Conservation (phyloP, 2,888 invertebrate genomes). For the Deroplatys truncata region DNA sequence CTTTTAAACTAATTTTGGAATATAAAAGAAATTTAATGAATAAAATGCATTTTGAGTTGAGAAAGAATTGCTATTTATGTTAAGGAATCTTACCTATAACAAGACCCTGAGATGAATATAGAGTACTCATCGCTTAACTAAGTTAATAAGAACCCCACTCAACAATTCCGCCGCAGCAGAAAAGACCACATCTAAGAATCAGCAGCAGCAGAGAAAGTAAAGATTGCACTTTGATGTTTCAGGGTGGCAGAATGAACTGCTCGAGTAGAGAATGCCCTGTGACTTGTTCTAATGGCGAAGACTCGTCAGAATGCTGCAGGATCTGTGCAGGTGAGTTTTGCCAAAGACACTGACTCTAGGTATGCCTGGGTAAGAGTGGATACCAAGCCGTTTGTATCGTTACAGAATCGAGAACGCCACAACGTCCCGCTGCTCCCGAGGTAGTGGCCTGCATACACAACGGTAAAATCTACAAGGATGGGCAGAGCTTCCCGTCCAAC, state of each 20-base stretch:
- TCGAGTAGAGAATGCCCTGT: conserved; percentile 25
- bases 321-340: conserved; percentile 22
- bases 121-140: too few species aligned
- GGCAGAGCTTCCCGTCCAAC: conserved; percentile 43
- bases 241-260: conserved; percentile 27
- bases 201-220: too few species aligned
- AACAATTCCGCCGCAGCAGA: too few species aligned
- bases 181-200: too few species aligned
- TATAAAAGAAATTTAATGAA: too few species aligned
- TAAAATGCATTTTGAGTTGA: too few species aligned
- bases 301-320: conserved; percentile 16
- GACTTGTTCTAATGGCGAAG: neutral
- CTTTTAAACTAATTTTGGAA: too few species aligned
- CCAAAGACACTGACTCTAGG: neutral
- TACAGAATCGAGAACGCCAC: neutral
- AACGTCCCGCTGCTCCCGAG: neutral
- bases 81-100: too few species aligned
- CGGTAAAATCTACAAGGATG: conserved; percentile 41
- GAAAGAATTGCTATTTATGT: too few species aligned
- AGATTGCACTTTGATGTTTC: neutral
- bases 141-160: too few species aligned
- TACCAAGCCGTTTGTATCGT: neutral
- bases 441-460: conserved; percentile 38
- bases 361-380: neutral
- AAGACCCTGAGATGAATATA: too few species aligned